Conservation (phyloP, 2,797 vertebrate genomes). For the Poecilia gillii region DNA sequence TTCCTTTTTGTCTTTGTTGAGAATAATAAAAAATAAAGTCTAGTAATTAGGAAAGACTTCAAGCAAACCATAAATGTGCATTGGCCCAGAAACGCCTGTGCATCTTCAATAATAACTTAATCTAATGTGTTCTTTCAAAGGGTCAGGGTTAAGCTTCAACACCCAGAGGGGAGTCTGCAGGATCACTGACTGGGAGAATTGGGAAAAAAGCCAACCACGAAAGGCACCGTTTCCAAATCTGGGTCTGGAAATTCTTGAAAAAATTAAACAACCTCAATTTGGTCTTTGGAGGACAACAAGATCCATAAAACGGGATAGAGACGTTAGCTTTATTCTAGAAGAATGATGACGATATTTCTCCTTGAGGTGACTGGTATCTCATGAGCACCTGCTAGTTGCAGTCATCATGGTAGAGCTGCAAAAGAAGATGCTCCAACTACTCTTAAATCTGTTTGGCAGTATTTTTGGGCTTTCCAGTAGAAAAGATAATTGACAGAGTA, state of each 20-base stretch:
- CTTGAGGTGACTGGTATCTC: neutral
- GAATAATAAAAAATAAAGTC: neutral
- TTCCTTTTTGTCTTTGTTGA: neutral
- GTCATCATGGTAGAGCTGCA: neutral
- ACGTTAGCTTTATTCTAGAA: neutral
- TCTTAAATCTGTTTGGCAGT: neutral
- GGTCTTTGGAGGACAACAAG: neutral
- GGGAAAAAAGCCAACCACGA: neutral
- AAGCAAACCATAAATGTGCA: neutral
- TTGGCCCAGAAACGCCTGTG: neutral
- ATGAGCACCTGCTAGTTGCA: no score
- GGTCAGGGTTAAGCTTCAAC: neutral
- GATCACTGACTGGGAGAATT: neutral
- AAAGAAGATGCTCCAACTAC: neutral
- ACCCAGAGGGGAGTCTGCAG: neutral
- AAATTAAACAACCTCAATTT: neutral
- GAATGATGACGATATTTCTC: neutral
- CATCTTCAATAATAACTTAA: neutral
- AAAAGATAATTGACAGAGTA: neutral
- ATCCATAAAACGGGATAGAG: neutral
- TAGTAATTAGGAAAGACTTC: neutral
- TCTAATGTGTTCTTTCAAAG: neutral
- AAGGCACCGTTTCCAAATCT: neutral
- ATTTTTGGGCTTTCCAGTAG: neutral
- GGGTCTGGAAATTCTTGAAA: neutral